These are phyloP conservation scores for Tenebrio molitor DNA, from an alignment of 1,140 invertebrate species.

Conservation along the genomic window DNA sequence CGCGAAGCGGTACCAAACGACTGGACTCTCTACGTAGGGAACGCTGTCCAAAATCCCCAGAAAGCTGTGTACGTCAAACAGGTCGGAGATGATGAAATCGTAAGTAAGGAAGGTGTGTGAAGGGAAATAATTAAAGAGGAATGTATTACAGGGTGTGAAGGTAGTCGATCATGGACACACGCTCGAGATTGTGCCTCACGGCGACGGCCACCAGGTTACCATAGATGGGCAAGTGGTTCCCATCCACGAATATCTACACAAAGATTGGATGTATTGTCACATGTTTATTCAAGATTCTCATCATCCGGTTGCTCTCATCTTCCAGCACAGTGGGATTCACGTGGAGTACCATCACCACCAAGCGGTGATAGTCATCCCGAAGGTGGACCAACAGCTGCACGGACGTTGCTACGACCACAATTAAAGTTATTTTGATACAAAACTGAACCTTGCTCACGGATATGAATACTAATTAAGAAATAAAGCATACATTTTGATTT, in stretches of 20 bases:
- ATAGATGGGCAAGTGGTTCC: slow-evolving; percentile 47
- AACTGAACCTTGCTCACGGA: too few relatives aligned
- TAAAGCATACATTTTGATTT: too few relatives aligned
- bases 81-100: slow-evolving; percentile 40
- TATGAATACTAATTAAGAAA: too few relatives aligned
- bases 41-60: slow-evolving; percentile 42
- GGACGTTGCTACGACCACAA: slow-evolving; percentile 27
- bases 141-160: slow-evolving; percentile 48
- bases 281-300: slow-evolving; percentile 15
- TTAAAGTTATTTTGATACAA: background rate
- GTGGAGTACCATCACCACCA: slow-evolving; percentile 46
- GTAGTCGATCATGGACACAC: slow-evolving; percentile 42
- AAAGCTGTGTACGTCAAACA: slow-evolving; percentile 51
- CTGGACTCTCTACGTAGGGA: slow-evolving; percentile 53
- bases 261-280: slow-evolving; percentile 44
- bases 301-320: slow-evolving; percentile 25
- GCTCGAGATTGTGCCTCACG: slow-evolving; percentile 51
- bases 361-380: slow-evolving; percentile 43
- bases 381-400: slow-evolving; percentile 22
- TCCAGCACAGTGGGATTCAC: slow-evolving; percentile 46
- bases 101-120: slow-evolving; percentile 34
- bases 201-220: slow-evolving; percentile 42
- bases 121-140: background rate
- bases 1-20: slow-evolving; percentile 34
- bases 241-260: slow-evolving; percentile 11